Evolutionary conservation across 2,888 invertebrate genomes (phyloP).

Genomic region (Drosophila flavopinicola): DNA sequence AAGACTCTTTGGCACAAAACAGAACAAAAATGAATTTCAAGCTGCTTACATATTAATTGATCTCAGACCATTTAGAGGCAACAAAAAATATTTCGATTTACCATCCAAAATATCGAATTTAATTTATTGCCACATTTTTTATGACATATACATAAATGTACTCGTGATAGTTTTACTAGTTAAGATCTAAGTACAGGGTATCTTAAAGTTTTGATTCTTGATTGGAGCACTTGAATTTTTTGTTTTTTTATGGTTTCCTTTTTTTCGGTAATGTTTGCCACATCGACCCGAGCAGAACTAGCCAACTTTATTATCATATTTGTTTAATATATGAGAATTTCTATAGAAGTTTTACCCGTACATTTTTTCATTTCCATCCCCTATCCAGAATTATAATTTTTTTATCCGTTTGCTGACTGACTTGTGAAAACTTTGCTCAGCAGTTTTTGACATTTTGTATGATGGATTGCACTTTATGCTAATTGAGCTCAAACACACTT

Average conservation of each 20-base stretch:
- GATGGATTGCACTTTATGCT: conserved; percentile 83
- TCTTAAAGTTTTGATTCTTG: not conserved
- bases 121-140: no score
- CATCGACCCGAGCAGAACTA: conserved; percentile 24
- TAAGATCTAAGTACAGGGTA: not conserved
- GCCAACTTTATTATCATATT: conserved; percentile 71
- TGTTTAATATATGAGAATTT: conserved; percentile 74
- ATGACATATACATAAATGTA: no score
- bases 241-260: conserved; percentile 60
- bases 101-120: no score
- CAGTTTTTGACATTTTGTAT: conserved; percentile 83
- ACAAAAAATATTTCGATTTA: no score
- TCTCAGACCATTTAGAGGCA: no score
- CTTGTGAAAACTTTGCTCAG: conserved; percentile 78
- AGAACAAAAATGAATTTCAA: no score
- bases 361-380: conserved; percentile 45
- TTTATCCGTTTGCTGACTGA: conserved; percentile 68
- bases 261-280: conserved; percentile 37
- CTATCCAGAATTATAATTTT: conserved; percentile 39
- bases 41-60: no score
- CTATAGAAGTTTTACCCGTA: conserved; percentile 15
- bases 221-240: not conserved
- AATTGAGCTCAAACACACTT: conserved; percentile 76
- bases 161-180: fast-evolving
- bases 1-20: no score